Conservation (phyloP, 2,888 invertebrate species). For the Tuberolachnus salignus region DNA sequence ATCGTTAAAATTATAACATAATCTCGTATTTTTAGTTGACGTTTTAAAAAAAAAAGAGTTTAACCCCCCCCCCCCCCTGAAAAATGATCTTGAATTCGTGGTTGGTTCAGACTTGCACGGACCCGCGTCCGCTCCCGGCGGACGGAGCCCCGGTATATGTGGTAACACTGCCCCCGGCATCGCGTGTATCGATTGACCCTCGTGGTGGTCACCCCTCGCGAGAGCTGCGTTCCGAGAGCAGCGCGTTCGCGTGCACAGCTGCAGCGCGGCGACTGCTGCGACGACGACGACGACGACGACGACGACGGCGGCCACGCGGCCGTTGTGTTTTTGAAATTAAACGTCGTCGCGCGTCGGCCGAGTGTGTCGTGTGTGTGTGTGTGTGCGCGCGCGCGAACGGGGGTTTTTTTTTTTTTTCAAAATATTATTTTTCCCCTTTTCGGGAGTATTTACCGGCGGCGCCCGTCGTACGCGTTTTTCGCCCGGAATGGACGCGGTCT, state of each 20-base stretch:
- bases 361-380: conserved; percentile 24
- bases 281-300: conserved; percentile 32
- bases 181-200: conserved; percentile 53
- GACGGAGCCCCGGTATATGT: conserved; percentile 26
- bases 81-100: no score
- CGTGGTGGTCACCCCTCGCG: conserved; percentile 51
- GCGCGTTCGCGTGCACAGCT: conserved; percentile 16
- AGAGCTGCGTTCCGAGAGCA: conserved; percentile 32
- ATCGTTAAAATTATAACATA: no score
- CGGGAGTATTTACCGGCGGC: no score
- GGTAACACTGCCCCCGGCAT: conserved; percentile 39
- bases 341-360: conserved; percentile 31
- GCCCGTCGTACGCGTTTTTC: neutral
- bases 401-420: neutral
- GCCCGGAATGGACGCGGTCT: no score
- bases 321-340: conserved; percentile 54
- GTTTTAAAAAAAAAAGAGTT: no score
- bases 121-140: neutral
- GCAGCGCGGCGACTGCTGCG: conserved; percentile 30
- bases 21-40: no score
- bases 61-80: no score
- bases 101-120: conserved; percentile 13
- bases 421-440: neutral
- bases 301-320: conserved; percentile 10
- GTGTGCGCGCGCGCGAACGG: no score